Evolutionary conservation across 1,140 invertebrate species (phyloP), one percentile per base, ranked within the genome.

Genomic region (Potamilus streckersoni): DNA sequence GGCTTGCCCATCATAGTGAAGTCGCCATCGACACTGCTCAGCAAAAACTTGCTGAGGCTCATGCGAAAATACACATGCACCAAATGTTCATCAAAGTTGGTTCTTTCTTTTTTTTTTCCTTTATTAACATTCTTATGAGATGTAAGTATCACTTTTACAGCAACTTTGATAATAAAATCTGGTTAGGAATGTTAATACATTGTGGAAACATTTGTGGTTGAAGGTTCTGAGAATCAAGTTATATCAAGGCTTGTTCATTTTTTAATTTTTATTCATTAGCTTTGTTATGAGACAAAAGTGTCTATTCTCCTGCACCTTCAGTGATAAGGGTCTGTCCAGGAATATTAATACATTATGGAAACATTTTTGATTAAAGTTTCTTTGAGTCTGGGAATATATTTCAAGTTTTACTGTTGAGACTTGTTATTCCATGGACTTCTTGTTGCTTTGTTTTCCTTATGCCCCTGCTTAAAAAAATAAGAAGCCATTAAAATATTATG

Each of bases 1-100:
- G 79, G 2, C 77, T 89, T 55, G 87, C 87, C 14, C 66, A 71
- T 31, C 86, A 89, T 66, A 88, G 87, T 71, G 88, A 89, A 78
- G 79, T 79, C 14, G 87, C 88, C 2, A 84, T 89, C 23, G 86
- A 88, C 66, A 80, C 82, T 8, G 85, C 86, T 11, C 85, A 87
- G 73, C 81, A 80, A 17, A 84, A 88, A 78, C 81, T 88, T 4
- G 71, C 72, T 3, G 70, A 79, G n/a, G 75, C 86, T 19, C 83
- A 85, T 27, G 72, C 66, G 13, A 81, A 77, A 55, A 63, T 88
- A 61, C 76, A 82, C 27, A 74, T 82, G 19, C 87, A 85, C 74
- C 81, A 87, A 20, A 79, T 82, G 60, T 84, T 87, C 74, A 78
- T 89, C 16, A 84, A 82, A 82, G 88, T 89, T 79, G 66, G 78